Evolutionary conservation across 2,797 vertebrate species (phyloP), one percentile per base, ranked within the genome.

Genomic region (Neolamprologus multifasciatus): DNA sequence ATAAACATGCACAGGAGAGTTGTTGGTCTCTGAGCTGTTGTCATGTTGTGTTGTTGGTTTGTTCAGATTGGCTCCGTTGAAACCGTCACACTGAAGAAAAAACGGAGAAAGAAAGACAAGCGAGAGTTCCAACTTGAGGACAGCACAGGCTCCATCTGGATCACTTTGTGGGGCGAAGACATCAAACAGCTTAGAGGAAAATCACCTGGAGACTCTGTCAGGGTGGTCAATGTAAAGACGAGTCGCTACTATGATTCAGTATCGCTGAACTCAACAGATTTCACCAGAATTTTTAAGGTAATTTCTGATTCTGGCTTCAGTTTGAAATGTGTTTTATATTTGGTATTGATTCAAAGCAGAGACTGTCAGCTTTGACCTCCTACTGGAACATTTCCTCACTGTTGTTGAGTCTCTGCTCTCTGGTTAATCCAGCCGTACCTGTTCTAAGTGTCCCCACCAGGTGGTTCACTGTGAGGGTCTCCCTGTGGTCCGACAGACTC

Each of bases 181-280:
- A 38, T 5, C 11, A 12, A 43, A 9, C 71, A 74, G 12, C 43
- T 84, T 7, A 52, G 16, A 10, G 82, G 26, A 17, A 62, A 1
- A 2, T 78, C 74, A 4, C 23, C 3, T 0, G 79, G 82, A 59
- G 86, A 84, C 26, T 9, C 6, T 2, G 52, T 84, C 74, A 48
- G 6, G 8, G 82, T 84, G 51, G 12, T 4, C 51, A 81, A 87
- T n/a, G 14, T 84, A 1, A 2, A 9, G 52, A 81, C 52, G 0
- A 52, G 0, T 7, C 3, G 0, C 23, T 84, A 26, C 71, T 0
- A 0, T 2, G 0, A 10, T 4, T 55, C 13, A 0, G 21, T 78
- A 2, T 81, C 23, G 0, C 78, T 87, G 50, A 87, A 81, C 81
- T 87, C 85, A 4, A 52, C 71, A 1, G 29, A 33, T 17, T 51